Evolutionary conservation across 2,113 vertebrate species (phyloP).

Genomic region (Mastomys natalensis): DNA sequence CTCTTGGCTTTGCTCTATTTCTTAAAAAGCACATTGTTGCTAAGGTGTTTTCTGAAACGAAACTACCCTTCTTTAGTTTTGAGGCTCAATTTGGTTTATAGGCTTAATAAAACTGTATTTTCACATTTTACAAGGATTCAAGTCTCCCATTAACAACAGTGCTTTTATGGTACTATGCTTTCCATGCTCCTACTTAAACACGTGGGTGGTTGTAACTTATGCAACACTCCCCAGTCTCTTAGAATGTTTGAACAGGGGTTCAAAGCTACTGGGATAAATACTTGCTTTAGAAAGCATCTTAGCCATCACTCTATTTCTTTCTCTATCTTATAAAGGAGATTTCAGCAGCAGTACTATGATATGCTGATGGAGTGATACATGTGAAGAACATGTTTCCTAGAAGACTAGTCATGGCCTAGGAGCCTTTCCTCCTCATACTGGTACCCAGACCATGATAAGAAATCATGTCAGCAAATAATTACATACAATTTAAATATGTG

Average conservation of each 20-base stretch:
- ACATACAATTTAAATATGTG: slow-evolving; percentile 14
- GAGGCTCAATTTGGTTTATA: slow-evolving; percentile 58
- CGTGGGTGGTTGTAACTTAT: not conserved
- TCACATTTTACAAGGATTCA: slow-evolving; percentile 50
- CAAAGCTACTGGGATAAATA: slow-evolving; percentile 64
- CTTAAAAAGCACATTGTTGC: not conserved
- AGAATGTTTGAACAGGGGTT: not conserved
- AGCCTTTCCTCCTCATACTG: slow-evolving; percentile 90
- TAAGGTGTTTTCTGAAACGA: slow-evolving; percentile 46
- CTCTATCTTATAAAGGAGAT: not conserved
- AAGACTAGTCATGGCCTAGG: slow-evolving; percentile 90
- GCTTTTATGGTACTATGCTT: slow-evolving; percentile 29
- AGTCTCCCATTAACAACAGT: slow-evolving; percentile 33
- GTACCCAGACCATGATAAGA: slow-evolving; percentile 84
- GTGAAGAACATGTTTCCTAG: slow-evolving; percentile 89
- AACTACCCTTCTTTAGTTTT: slow-evolving; percentile 35
- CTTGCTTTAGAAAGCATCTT: slow-evolving; percentile 55
- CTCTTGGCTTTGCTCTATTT: slow-evolving; percentile 13
- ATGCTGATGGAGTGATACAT: slow-evolving; percentile 91
- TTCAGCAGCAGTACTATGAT: not conserved
- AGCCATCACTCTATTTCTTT: not conserved
- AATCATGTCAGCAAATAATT: not conserved
- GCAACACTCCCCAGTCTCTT: not conserved
- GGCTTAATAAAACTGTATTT: slow-evolving; percentile 56
- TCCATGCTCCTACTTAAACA: slow-evolving; percentile 27